These are phyloP conservation scores for Carollia perspicillata DNA, from an alignment of 2,113 vertebrate species.

Conservation along the genomic window DNA sequence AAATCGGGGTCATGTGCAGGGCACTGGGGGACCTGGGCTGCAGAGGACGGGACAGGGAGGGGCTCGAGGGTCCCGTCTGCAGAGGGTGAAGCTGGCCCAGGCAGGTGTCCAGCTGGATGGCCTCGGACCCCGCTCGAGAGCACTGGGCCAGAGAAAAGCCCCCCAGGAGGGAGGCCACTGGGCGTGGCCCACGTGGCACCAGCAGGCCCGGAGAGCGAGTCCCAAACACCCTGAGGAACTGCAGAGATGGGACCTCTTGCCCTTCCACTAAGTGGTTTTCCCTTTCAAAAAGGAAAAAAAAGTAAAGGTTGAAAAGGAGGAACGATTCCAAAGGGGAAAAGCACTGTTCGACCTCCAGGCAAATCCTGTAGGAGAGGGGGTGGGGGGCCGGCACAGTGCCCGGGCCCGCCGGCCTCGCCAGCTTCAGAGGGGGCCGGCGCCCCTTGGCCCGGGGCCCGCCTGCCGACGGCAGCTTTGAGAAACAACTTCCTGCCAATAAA, in stretches of 20 bases:
- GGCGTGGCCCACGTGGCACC: accelerated
- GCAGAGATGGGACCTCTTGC: neutral
- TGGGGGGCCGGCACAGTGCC: neutral
- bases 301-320: neutral
- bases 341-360: neutral
- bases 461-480: slow-evolving; percentile 71
- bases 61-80: neutral
- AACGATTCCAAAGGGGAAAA: neutral
- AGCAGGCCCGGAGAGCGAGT: accelerated
- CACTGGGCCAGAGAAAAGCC: accelerated
- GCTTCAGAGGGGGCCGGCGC: slow-evolving; percentile 58
- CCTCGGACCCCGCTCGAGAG: accelerated
- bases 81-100: neutral
- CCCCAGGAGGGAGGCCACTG: accelerated
- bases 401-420: neutral
- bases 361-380: neutral
- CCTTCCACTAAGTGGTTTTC: neutral
- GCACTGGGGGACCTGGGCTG: accelerated
- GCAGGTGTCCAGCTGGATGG: accelerated
- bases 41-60: accelerated
- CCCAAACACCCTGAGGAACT: neutral
- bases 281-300: neutral
- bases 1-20: neutral
- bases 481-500: slow-evolving; percentile 87
- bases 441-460: slow-evolving; percentile 36